Base-by-base conservation (phyloP, 2,113 vertebrate species). In the Pteropus alecto region DNA sequence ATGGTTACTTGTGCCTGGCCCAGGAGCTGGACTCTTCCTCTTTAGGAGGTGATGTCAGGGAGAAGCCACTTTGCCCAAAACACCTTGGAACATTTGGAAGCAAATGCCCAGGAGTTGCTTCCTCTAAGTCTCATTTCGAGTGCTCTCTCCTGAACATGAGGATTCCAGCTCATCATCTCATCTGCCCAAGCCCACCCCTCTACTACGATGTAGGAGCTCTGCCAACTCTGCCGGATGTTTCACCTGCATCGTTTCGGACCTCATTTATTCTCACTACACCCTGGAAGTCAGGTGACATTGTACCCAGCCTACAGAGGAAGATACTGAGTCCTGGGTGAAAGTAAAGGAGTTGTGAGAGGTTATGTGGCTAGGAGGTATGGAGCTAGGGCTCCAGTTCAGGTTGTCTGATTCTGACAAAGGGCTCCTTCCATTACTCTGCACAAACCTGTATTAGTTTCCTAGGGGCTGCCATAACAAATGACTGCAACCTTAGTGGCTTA, bases 1-100 rank as follows among this genome's bases (percentile, higher is more conserved):
- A 92, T 2, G 93, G 93, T 92, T 67, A n/a, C 63, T 95, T 87
- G 89, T 96, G 94, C 85, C 96, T 96, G 93, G 93, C 95, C 61
- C 92, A 54, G 30, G 28, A 73, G 56, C 96, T 71, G 51, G 93
- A 21, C 90, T 63, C 90, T 74, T 81, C 87, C 24, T 89, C 15
- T 91, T 71, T 63, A 96, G 89, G 78, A 92, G 74, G 68, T 97
- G 97, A 97, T n/a, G 70, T 96, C 96, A 96, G 67, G 24, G 21
- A 90, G 43, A 35, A 79, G 74, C 24, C 85, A 3, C 78, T 18
- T 70, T 51, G 77, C 97, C 94, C 81, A 12, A 24, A 33, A 46
- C 35, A 26, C 1, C 3, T 43, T 10, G 71, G 85, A 85, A 35
- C 41, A 35, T 74, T 88, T 24, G 35, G 76, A 56, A 85, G 81